phyloP scores from a whole-genome alignment of 2,113 vertebrate species.

The Pseudois nayaur region DNA sequence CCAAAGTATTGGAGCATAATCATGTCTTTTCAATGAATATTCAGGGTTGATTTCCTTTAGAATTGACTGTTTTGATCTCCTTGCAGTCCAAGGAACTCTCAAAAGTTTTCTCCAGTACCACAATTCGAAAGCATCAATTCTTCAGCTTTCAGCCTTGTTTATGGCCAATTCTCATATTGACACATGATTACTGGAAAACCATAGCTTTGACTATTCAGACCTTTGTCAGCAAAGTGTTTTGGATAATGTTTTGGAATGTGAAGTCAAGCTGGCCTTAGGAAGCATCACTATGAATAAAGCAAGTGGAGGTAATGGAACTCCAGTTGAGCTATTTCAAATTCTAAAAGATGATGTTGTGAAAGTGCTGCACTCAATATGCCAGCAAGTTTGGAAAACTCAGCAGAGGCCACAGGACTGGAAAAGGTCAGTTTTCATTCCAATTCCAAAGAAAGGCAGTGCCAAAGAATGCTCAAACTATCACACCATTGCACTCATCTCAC shows the following conservation, averaged over 20 bases:
- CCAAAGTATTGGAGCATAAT: not conserved
- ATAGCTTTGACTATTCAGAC: not conserved
- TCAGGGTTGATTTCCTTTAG: not conserved
- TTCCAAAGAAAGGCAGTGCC: not conserved
- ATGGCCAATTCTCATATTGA: not conserved
- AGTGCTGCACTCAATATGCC: not conserved
- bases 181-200: not conserved
- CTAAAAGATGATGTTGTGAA: not conserved
- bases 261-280: not conserved
- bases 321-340: not conserved
- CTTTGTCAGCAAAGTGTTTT: not conserved
- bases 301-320: not conserved
- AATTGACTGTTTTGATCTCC: not conserved
- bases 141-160: not conserved
- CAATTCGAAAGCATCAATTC: not conserved
- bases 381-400: not conserved
- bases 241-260: not conserved
- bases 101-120: not conserved
- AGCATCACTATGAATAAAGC: not conserved
- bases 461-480: not conserved
- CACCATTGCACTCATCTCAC: not conserved
- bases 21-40: not conserved
- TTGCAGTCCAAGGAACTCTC: not conserved
- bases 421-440: not conserved
- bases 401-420: not conserved